Base-by-base conservation (phyloP, 2,888 invertebrate genomes). In the Epirrhoe alternata region DNA sequence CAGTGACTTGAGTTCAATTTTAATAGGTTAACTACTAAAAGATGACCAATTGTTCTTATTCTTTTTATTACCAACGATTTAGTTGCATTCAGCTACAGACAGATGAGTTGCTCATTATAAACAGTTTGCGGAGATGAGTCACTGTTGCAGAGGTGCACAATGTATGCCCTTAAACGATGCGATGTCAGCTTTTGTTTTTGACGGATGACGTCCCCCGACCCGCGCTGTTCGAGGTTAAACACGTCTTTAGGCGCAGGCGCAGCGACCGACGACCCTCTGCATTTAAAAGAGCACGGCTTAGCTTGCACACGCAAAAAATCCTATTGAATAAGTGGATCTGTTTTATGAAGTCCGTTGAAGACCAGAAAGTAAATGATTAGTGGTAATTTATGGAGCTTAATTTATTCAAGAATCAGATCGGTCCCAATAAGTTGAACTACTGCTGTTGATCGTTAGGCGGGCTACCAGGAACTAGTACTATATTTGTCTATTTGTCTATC, bases 141-240 rank as follows among this genome's bases (percentile, higher is more conserved):
- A 56, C 56, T 51, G 51, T 7, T 12, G 24, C 24, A 24, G 24
- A 24, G 53, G 5, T 14, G 6, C 49, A 49, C 49, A 0, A 6
- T 31, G 62, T 52, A 82, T 82, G 81, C 81, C 83, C 81, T 82
- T 84, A 85, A 85, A 84, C 81, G 84, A 86, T 80, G 81, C 74
- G 73, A 65, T 72, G 77, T 75, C 74, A 45, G 52, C 57, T 63
- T 81, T 82, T 81, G 82, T 80, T 84, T 86, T 83, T 82, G 84
- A 83, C 75, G 74, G 79, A 77, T 64, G 64, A 60, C 55, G 51
- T 58, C 77, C 70, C 70, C 10, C 5, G 12, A 8, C 4, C 38
- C 12, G 38, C 35, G 8, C 35, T 35, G 24, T 24, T 24, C 8
- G 35, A 35, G 35, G 35, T 10, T 74, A 69, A 74, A 74, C 70